phyloP scores from a whole-genome alignment of 2,113 vertebrate species.

The Megaceryle torquata region DNA sequence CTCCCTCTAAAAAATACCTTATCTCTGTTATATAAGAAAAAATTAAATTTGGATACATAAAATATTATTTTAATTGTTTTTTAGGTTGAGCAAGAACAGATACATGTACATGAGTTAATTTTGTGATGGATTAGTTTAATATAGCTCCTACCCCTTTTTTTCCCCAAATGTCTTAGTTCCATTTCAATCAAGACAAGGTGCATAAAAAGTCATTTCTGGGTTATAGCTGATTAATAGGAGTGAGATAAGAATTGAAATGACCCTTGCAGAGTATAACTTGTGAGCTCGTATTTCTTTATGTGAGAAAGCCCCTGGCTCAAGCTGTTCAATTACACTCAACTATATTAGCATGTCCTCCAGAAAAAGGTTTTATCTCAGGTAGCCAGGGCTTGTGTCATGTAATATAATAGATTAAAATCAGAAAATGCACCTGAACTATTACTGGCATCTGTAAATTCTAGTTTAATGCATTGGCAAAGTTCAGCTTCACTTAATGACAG shows the following conservation, averaged over 20 bases:
- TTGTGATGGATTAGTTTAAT: not conserved
- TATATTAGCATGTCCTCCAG: not conserved
- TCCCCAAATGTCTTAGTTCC: not conserved
- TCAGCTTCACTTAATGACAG: not conserved
- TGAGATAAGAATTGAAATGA: not conserved
- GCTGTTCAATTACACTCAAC: not conserved
- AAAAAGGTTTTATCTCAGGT: not conserved
- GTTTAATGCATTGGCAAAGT: not conserved
- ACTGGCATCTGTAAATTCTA: not conserved
- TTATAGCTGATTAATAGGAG: not conserved
- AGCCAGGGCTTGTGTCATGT: not conserved
- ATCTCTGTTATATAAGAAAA: not conserved
- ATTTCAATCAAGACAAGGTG: not conserved
- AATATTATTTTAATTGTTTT: not conserved
- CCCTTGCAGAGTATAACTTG: not conserved
- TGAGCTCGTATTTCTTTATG: rapidly evolving
- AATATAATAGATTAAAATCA: not conserved
- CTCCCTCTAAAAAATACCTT: not conserved
- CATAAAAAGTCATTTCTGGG: not conserved
- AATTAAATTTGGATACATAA: not conserved
- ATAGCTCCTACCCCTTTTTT: not conserved
- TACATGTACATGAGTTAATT: not conserved
- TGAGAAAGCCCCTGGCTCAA: not conserved
- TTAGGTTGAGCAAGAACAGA: not conserved
- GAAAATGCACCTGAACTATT: not conserved